These are phyloP conservation scores for Chrysaora quinquecirrha DNA, from an alignment of 30 jellyfish, hydroid and myxozoan genomes.

Conservation along the genomic window DNA sequence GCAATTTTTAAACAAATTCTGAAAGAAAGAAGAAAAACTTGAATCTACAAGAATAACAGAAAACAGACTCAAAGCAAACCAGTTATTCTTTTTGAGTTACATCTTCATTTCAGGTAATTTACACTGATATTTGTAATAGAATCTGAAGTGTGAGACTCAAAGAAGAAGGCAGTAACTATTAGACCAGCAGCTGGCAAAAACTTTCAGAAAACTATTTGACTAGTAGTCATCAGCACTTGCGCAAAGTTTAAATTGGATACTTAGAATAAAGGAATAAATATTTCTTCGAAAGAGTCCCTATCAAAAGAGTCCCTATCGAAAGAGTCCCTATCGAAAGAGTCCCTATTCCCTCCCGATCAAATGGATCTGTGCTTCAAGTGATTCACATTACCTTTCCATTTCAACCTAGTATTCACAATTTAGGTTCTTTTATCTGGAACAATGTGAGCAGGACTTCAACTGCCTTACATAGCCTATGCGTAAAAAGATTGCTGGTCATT, in stretches of 20 bases:
- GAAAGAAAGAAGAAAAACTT: background rate
- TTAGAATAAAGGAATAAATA: background rate
- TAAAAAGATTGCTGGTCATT: constrained; percentile 5
- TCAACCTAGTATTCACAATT: constrained; percentile 6
- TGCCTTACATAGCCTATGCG: constrained; percentile 7
- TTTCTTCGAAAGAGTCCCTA: constrained; percentile 2
- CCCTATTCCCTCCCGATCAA: constrained; percentile 1
- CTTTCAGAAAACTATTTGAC: constrained; percentile 13
- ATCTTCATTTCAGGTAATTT: background rate
- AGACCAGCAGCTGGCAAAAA: constrained; percentile 7
- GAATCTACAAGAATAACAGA: background rate
- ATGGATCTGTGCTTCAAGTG: constrained; percentile 15
- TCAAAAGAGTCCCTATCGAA: too few species aligned
- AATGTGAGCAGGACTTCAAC: constrained; percentile 4
- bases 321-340: too few species aligned
- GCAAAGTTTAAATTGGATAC: constrained; percentile 7
- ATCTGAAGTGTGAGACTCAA: background rate
- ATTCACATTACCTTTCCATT: background rate
- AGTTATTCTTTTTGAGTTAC: background rate
- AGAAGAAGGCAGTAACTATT: constrained; percentile 6
- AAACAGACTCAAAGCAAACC: background rate
- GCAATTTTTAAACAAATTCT: background rate
- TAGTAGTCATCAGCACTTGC: background rate
- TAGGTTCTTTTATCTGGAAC: background rate
- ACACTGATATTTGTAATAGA: background rate